Percentiles rank a stretch among this genome's conserved stretches.
Conservation (phyloP, 2,113 vertebrate species). For the Electrona antarctica region DNA sequence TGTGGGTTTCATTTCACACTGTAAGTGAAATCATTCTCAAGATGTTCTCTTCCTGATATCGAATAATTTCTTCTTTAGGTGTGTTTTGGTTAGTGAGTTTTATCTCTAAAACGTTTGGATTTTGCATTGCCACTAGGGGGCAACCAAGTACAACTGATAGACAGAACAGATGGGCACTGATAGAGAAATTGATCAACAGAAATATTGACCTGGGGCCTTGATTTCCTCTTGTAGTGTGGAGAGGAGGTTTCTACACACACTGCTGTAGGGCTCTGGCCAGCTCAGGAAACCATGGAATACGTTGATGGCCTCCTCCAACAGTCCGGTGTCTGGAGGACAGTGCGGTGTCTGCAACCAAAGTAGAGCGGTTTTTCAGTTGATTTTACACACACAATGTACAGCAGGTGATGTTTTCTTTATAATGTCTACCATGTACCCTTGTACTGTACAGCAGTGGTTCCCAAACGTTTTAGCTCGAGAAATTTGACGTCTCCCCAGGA, state of each 20-base stretch:
- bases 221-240: conserved; percentile 88
- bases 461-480: no score
- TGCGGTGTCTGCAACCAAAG: conserved; percentile 84
- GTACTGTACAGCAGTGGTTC: no score
- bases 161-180: background rate
- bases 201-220: conserved; percentile 85
- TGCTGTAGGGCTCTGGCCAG: conserved; percentile 92
- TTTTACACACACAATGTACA: no score
- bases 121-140: conserved; percentile 48
- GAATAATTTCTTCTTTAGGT: background rate
- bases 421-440: no score
- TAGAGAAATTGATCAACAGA: background rate
- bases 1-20: background rate
- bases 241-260: conserved; percentile 87
- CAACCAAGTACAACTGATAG: background rate
- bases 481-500: no score
- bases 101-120: conserved; percentile 26
- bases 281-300: conserved; percentile 90
- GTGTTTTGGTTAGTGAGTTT: background rate
- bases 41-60: conserved; percentile 10
- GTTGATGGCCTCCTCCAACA: conserved; percentile 83
- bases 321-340: conserved; percentile 82
- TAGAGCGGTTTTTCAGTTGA: background rate
- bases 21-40: background rate
- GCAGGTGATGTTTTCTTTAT: no score